These are phyloP conservation scores for Gadopsis bispinosus DNA, from an alignment of 2,797 vertebrate genomes.

Conservation along the genomic window DNA sequence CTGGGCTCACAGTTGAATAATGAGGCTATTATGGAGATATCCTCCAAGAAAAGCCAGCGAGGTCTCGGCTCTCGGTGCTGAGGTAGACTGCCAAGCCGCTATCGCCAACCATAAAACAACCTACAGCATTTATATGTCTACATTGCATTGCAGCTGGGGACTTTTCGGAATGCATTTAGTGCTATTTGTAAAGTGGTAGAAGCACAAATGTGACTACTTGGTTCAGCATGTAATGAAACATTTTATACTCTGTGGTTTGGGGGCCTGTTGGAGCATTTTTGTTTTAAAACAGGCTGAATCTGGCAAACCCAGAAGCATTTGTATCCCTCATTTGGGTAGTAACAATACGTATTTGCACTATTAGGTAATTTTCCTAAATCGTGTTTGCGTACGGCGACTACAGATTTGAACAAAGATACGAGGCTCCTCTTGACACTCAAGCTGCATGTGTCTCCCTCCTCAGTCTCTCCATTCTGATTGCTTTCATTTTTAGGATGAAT, in stretches of 20 bases:
- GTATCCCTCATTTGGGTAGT: slow-evolving; percentile 31
- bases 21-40: slow-evolving; percentile 86
- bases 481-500: slow-evolving; percentile 71
- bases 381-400: slow-evolving; percentile 7
- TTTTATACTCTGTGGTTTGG: slow-evolving; percentile 44
- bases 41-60: slow-evolving; percentile 71
- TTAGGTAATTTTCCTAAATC: slow-evolving; percentile 34
- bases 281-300: slow-evolving; percentile 40
- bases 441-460: slow-evolving; percentile 26
- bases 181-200: slow-evolving; percentile 50
- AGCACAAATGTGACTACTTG: slow-evolving; percentile 49
- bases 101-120: slow-evolving; percentile 61
- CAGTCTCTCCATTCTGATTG: slow-evolving; percentile 51
- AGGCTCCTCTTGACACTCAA: slow-evolving; percentile 37
- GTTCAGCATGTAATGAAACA: slow-evolving; percentile 54
- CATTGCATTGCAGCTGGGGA: slow-evolving; percentile 31
- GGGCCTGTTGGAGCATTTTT: slow-evolving; percentile 30
- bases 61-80: slow-evolving; percentile 65
- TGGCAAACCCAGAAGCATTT: slow-evolving; percentile 11
- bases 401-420: slow-evolving; percentile 31
- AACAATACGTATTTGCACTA: slow-evolving; percentile 24
- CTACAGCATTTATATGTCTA: slow-evolving; percentile 47
- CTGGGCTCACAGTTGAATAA: slow-evolving; percentile 81
- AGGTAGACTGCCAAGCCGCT: slow-evolving; percentile 56
- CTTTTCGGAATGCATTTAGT: slow-evolving; percentile 50